Base-by-base conservation (phyloP, 2,888 invertebrate genomes). In the Lasioglossum pauxillum region DNA sequence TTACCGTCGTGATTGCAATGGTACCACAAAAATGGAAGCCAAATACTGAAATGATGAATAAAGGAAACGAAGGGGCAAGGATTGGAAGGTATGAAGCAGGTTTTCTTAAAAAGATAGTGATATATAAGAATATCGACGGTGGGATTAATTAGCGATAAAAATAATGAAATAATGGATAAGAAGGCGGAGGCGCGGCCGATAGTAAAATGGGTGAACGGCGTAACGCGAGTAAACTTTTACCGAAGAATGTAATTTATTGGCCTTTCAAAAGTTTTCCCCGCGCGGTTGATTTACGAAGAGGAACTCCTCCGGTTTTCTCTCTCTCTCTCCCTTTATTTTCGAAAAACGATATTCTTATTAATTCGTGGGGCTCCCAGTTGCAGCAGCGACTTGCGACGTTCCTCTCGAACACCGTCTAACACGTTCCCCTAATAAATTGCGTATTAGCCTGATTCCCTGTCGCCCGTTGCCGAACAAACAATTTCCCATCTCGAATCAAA, bases 161-260 rank as follows among this genome's bases (percentile, higher is more conserved):
- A 64, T 64, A 64, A 64, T 64, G 31, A 64, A 64, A 64, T 64
- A 64, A 64, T 64, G 64, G 64, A 31, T 64, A 31, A 64, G 60
- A 27, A 27, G 60, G 27, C 2, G 27, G 60, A 27, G 27, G 64
- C 14, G 64, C 27, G n/a, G 64, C 64, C 64, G 64, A 31, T 31
- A 64, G 64, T 27, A 10, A 67, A 67, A 67, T 67, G 19, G 35
- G 67, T 35, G 67, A 67, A 12, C 64, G 64, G 64, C 64, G 64
- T 64, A 64, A 67, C 67, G 67, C 19, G 67, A 23, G 35, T 67
- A 67, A 67, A 67, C 67, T 67, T 75, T 76, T 60, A 38, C 60
- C 60, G 41, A n/a, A 53, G 35, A 53, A 27, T n/a, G 69, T 83
- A 78, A 84, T 83, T 79, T 38, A 38, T 69, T 23, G 69, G 35